Conservation (phyloP, 2,888 invertebrate genomes). For the Netelia virgata region DNA sequence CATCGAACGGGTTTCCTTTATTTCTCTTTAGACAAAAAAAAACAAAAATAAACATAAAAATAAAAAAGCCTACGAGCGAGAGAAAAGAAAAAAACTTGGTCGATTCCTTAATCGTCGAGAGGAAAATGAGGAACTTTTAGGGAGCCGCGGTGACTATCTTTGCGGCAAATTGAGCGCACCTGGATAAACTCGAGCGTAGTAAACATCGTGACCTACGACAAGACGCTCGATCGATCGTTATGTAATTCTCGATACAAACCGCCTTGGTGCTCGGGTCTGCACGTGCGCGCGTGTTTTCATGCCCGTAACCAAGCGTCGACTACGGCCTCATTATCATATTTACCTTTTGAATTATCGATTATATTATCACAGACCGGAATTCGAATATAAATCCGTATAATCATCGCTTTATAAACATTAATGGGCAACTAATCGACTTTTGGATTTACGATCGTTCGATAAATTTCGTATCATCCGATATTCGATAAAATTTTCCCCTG, state of each 20-base stretch:
- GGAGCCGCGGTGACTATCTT: constrained; percentile 42
- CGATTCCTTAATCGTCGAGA: constrained; percentile 73
- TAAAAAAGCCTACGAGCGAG: too few species aligned
- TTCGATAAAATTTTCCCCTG: too few species aligned
- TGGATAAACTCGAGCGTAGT: constrained; percentile 61
- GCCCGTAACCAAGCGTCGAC: background rate
- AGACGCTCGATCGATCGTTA: constrained; percentile 58
- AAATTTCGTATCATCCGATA: too few species aligned
- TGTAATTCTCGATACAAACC: constrained; percentile 50
- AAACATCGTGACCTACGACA: constrained; percentile 59
- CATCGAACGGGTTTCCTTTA: constrained; percentile 54
- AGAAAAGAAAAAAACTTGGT: constrained; percentile 72
- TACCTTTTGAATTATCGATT: too few species aligned
- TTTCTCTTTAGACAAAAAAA: constrained; percentile 22
- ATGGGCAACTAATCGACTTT: too few species aligned
- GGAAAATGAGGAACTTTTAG: constrained; percentile 75
- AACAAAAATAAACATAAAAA: background rate
- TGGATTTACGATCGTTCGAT: too few species aligned
- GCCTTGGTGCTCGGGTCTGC: background rate
- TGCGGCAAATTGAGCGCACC: constrained; percentile 48
- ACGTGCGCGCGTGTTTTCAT: background rate
- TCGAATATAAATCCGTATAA: too few species aligned
- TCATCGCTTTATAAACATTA: too few species aligned
- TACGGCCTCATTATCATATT: constrained; percentile 21
- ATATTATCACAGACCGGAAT: too few species aligned